Conservation (phyloP, 2,888 invertebrate genomes). For the Cheilosia grossa region DNA sequence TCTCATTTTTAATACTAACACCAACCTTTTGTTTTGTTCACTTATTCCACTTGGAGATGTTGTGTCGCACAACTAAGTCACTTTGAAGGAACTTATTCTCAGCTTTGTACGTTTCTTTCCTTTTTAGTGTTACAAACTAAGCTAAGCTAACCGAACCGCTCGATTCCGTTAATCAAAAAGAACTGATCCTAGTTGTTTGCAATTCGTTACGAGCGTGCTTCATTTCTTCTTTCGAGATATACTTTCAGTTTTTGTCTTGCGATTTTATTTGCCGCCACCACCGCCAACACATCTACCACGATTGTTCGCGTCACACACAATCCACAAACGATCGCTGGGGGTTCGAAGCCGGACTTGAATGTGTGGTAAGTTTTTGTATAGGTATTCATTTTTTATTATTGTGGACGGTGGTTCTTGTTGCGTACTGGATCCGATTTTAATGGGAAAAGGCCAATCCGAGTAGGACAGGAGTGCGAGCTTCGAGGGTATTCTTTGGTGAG, state of each 20-base stretch:
- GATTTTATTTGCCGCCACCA: conserved; percentile 29
- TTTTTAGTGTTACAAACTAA: conserved; percentile 39
- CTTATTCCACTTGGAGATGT: conserved; percentile 24
- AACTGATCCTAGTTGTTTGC: conserved; percentile 78
- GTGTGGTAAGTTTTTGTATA: conserved; percentile 21
- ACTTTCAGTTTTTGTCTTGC: conserved; percentile 40
- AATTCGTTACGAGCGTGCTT: conserved; percentile 56
- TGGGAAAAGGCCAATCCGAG: conserved; percentile 4
- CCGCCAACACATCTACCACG: conserved; percentile 15
- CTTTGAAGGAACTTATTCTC: conserved; percentile 58
- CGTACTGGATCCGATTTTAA: conserved; percentile 17
- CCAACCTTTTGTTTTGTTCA: conserved; percentile 52
- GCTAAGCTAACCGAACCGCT: conserved; percentile 77
- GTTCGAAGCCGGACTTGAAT: conserved; percentile 36
- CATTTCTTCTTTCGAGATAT: conserved; percentile 56
- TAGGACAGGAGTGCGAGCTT: conserved; percentile 31
- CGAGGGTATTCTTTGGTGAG: conserved; percentile 5
- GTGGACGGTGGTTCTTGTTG: neutral
- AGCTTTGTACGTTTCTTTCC: conserved; percentile 26
- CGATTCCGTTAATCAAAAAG: conserved; percentile 80
- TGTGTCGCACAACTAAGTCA: conserved; percentile 22
- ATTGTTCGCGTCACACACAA: neutral
- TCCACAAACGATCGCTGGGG: conserved; percentile 24
- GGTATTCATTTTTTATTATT: neutral
- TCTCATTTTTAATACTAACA: conserved; percentile 21